A percentile compares a stretch with the other conserved stretches of the same genome.
These are phyloP conservation scores for Calephelis virginiensis DNA, from an alignment of 1,140 invertebrate species.

Conservation along the genomic window DNA sequence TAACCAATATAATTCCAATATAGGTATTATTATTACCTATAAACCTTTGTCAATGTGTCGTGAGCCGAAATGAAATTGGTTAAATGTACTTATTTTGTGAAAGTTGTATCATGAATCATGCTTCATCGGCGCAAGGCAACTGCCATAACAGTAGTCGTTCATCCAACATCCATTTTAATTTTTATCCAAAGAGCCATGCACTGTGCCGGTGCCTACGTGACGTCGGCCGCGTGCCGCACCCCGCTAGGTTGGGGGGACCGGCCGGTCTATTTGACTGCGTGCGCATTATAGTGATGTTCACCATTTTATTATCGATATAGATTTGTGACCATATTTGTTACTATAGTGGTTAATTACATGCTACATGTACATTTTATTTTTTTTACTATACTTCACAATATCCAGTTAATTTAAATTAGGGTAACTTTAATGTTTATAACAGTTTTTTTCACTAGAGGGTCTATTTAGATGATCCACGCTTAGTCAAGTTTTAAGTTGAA, in stretches of 20 bases:
- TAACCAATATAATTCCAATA: no score
- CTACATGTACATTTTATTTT: no score
- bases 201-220: slow-evolving; percentile 62
- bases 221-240: slow-evolving; percentile 59
- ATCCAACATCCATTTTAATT: neutral
- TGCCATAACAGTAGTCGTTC: neutral
- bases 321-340: neutral
- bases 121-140: neutral
- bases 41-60: no score
- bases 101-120: slow-evolving; percentile 3
- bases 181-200: neutral
- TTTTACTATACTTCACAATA: no score
- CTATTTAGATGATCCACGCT: no score
- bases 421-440: no score
- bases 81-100: slow-evolving; percentile 8
- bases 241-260: slow-evolving; percentile 37
- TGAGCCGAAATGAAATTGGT: neutral
- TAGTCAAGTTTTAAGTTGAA: no score
- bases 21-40: no score
- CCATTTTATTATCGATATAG: slow-evolving; percentile 37
- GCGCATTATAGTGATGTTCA: slow-evolving; percentile 42
- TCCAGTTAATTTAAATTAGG: no score
- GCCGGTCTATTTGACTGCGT: slow-evolving; percentile 59
- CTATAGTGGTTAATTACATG: neutral
- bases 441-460: no score